Evolutionary conservation across 2,113 vertebrate genomes (phyloP).

Genomic region (Lanius ludovicianus): DNA sequence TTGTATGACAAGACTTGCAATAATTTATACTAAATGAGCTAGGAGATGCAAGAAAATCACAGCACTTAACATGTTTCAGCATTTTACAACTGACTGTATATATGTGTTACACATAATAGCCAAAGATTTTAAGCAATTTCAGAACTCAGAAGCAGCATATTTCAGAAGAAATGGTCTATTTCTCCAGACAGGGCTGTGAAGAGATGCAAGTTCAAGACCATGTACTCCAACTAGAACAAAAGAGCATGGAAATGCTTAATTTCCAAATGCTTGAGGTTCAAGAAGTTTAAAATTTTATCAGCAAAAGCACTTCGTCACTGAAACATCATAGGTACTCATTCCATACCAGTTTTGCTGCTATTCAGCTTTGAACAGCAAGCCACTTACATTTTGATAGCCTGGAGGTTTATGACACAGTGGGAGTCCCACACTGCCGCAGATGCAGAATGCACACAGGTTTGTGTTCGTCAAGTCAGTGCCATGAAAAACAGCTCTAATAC

Average conservation of each 20-base stretch:
- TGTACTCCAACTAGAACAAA: not conserved
- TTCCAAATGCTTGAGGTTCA: not conserved
- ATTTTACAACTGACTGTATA: not conserved
- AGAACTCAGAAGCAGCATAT: not conserved
- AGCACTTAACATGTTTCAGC: not conserved
- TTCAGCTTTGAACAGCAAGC: not conserved
- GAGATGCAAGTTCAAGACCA: not conserved
- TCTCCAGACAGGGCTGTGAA: not conserved
- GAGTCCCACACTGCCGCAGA: not conserved
- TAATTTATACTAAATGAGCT: not conserved
- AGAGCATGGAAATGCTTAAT: not conserved
- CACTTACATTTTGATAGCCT: not conserved
- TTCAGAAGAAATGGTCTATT: not conserved
- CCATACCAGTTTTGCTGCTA: not conserved
- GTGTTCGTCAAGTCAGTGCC: not conserved
- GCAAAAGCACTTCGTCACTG: not conserved
- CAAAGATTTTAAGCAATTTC: not conserved
- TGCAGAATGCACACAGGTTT: not conserved
- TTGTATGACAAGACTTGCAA: not conserved
- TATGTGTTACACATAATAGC: not conserved
- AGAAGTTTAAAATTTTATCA: not conserved
- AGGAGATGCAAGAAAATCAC: not conserved
- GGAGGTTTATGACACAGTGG: not conserved
- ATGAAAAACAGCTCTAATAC: not conserved
- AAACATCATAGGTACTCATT: not conserved